Percentiles rank a stretch among this genome's conserved stretches.
Conservation (phyloP, 2,888 invertebrate genomes). For the Tenthredo amoena region DNA sequence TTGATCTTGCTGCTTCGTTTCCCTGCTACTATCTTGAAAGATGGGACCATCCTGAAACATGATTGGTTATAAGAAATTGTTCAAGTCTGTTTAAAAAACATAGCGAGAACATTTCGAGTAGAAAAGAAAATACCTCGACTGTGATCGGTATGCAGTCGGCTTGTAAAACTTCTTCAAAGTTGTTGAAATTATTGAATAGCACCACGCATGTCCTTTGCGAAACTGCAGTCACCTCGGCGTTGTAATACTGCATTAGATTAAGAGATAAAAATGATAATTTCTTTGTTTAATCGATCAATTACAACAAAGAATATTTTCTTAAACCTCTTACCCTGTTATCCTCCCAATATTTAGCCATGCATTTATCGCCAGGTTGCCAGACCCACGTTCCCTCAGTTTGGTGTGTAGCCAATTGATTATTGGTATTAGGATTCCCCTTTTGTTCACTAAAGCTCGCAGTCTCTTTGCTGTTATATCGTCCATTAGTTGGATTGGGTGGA, state of each 20-base stretch:
- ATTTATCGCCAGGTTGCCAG: slow-evolving; percentile 91
- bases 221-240: slow-evolving; percentile 89
- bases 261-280: slow-evolving; percentile 51
- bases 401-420: slow-evolving; percentile 63
- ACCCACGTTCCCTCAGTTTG: slow-evolving; percentile 73
- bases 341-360: slow-evolving; percentile 96
- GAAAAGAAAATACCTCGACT: slow-evolving; percentile 63
- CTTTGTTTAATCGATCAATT: slow-evolving; percentile 40
- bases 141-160: slow-evolving; percentile 88
- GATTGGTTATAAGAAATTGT: neutral
- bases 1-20: slow-evolving; percentile 67
- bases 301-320: neutral
- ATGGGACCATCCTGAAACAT: slow-evolving; percentile 60
- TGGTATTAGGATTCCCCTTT: slow-evolving; percentile 62
- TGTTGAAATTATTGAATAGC: slow-evolving; percentile 92
- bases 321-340: slow-evolving; percentile 86
- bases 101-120: neutral
- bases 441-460: slow-evolving; percentile 60
- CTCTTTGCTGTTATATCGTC: slow-evolving; percentile 33
- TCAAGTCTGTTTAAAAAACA: neutral
- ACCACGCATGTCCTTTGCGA: slow-evolving; percentile 93
- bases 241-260: slow-evolving; percentile 85
- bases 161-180: slow-evolving; percentile 93
- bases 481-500: slow-evolving; percentile 54
- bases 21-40: slow-evolving; percentile 63